A percentile compares a stretch with the other conserved stretches of the same genome.
phyloP scores from a whole-genome alignment of 2,797 vertebrate species.

The Sylvilagus floridanus region DNA sequence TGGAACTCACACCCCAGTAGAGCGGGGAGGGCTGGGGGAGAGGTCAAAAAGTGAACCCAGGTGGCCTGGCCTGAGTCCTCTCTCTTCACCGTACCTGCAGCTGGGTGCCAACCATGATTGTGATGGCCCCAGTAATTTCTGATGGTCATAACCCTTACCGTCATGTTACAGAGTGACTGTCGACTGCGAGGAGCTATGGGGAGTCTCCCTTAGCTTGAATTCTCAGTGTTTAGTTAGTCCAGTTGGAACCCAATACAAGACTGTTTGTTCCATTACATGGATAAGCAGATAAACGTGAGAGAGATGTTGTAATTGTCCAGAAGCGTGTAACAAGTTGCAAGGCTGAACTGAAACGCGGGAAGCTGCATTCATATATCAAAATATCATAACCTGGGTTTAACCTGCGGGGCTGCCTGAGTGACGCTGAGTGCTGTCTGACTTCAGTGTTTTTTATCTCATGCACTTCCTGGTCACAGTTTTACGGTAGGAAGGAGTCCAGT shows the following conservation, averaged over 20 bases:
- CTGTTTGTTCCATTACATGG: neutral
- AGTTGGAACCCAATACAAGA: accelerated
- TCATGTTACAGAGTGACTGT: accelerated
- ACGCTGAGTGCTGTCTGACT: neutral
- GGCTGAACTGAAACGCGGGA: neutral
- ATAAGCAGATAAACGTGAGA: neutral
- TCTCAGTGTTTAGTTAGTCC: neutral
- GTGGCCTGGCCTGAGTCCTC: neutral
- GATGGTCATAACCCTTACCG: no score
- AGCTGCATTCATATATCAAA: neutral
- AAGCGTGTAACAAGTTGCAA: neutral
- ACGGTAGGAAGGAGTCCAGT: neutral
- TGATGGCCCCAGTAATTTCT: no score
- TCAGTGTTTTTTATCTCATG: neutral
- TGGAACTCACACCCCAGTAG: neutral
- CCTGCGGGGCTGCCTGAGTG: no score
- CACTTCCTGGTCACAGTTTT: neutral
- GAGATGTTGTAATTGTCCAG: neutral
- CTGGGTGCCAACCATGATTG: neutral
- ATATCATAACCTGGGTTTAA: no score
- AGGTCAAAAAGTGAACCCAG: neutral
- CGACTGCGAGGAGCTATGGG: neutral
- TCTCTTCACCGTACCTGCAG: neutral
- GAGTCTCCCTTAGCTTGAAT: no score
- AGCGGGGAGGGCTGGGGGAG: neutral